Percentiles rank a stretch among this genome's conserved stretches.
These are phyloP conservation scores for Rhynchomys soricoides DNA, from an alignment of 2,113 vertebrate species.

Conservation along the genomic window DNA sequence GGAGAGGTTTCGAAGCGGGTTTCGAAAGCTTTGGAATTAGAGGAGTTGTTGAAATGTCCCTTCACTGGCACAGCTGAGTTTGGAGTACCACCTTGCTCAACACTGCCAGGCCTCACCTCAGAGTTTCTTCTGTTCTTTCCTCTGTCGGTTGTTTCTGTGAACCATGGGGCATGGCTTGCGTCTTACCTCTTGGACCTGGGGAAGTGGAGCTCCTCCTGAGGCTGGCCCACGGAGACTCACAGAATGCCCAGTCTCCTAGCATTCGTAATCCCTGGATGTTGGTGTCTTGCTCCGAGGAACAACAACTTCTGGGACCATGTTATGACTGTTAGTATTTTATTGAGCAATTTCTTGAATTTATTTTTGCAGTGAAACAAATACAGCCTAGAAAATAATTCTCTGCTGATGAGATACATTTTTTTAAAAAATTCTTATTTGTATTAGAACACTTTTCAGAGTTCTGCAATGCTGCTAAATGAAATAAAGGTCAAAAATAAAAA, in stretches of 20 bases:
- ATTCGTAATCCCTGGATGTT: rapidly evolving
- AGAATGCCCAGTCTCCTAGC: rapidly evolving
- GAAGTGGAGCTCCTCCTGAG: rapidly evolving
- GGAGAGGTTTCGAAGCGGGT: background rate
- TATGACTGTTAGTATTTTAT: background rate
- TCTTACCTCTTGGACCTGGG: background rate
- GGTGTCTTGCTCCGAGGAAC: background rate
- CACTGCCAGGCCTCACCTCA: rapidly evolving
- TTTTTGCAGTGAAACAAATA: background rate
- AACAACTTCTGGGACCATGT: background rate
- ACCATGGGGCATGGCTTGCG: rapidly evolving
- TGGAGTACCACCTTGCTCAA: rapidly evolving
- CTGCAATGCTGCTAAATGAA: background rate
- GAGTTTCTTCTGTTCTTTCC: rapidly evolving
- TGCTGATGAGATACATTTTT: background rate
- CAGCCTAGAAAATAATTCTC: background rate
- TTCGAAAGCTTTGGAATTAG: background rate
- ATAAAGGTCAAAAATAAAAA: background rate
- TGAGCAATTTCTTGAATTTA: background rate
- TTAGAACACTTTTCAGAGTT: background rate
- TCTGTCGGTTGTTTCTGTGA: rapidly evolving
- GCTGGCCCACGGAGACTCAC: rapidly evolving
- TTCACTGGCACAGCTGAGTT: rapidly evolving
- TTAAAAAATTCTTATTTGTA: background rate
- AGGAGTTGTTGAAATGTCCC: too few species aligned